phyloP scores from a whole-genome alignment of 2,888 invertebrate genomes.

The Cerceris ruficornis region DNA sequence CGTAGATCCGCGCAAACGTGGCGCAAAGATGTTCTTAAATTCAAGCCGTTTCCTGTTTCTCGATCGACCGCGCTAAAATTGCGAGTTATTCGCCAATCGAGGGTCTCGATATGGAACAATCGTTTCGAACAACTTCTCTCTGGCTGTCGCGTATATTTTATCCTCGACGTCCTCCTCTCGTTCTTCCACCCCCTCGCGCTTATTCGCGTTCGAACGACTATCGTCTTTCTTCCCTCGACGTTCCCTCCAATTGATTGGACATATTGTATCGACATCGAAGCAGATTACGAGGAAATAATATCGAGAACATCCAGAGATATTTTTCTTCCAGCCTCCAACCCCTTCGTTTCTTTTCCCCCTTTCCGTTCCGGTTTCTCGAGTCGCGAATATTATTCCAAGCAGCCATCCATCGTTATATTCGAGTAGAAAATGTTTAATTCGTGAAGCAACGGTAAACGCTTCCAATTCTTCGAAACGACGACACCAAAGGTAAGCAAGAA shows the following conservation, averaged over 20 bases:
- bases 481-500: conserved; percentile 51
- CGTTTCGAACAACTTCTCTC: no score
- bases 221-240: neutral
- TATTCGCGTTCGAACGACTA: neutral
- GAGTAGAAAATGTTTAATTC: neutral
- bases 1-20: no score
- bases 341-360: neutral
- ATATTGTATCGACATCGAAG: conserved; percentile 31
- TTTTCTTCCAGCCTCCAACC: neutral
- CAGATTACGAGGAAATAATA: conserved; percentile 36
- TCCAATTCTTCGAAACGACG: conserved; percentile 4
- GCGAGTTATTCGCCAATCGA: no score
- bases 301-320: conserved; percentile 9
- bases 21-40: no score
- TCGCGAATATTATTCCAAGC: no score
- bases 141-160: no score
- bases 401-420: no score
- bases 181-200: neutral
- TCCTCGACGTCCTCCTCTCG: no score
- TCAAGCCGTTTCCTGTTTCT: no score
- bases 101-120: no score
- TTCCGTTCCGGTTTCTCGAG: neutral
- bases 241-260: conserved; percentile 11
- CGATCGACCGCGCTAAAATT: no score
- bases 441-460: neutral